Percentiles rank a stretch among this genome's conserved stretches.
These are phyloP conservation scores for Bruchidius siliquastri DNA, from an alignment of 2,888 invertebrate genomes.

Conservation along the genomic window DNA sequence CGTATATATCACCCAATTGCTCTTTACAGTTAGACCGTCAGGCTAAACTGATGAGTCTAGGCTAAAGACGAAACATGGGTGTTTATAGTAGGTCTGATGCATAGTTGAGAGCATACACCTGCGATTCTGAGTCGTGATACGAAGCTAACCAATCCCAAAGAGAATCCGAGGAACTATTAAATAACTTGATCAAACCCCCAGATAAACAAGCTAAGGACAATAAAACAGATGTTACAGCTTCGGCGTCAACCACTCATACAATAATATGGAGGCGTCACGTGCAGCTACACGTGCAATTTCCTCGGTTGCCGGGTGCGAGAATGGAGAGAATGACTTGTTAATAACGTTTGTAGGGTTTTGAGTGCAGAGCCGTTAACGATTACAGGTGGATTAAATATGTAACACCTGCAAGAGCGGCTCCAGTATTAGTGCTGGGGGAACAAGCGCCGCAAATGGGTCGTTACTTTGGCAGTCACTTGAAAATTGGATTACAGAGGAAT, in stretches of 20 bases:
- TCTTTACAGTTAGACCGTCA: too few relatives aligned
- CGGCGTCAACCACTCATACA: not conserved
- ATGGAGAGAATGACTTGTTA: not conserved
- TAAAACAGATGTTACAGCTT: not conserved
- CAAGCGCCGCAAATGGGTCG: not conserved
- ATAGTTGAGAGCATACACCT: too few relatives aligned
- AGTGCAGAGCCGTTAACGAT: not conserved
- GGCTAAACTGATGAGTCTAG: too few relatives aligned
- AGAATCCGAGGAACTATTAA: too few relatives aligned
- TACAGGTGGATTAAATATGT: not conserved
- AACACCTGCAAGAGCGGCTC: not conserved
- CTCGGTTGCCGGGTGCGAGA: not conserved
- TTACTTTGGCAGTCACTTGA: not conserved
- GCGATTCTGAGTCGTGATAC: too few relatives aligned
- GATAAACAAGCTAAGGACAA: not conserved
- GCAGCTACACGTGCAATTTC: not conserved
- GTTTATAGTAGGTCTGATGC: too few relatives aligned
- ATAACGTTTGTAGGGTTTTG: not conserved
- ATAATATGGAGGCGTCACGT: not conserved
- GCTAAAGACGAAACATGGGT: too few relatives aligned
- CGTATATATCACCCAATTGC: too few relatives aligned
- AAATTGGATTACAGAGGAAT: too few relatives aligned
- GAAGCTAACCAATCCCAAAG: too few relatives aligned
- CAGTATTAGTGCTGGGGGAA: not conserved
- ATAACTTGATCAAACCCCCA: too few relatives aligned